A percentile compares a stretch with the other conserved stretches of the same genome.
phyloP scores from a whole-genome alignment of 2,113 vertebrate genomes.

The Erythrolamprus reginae region DNA sequence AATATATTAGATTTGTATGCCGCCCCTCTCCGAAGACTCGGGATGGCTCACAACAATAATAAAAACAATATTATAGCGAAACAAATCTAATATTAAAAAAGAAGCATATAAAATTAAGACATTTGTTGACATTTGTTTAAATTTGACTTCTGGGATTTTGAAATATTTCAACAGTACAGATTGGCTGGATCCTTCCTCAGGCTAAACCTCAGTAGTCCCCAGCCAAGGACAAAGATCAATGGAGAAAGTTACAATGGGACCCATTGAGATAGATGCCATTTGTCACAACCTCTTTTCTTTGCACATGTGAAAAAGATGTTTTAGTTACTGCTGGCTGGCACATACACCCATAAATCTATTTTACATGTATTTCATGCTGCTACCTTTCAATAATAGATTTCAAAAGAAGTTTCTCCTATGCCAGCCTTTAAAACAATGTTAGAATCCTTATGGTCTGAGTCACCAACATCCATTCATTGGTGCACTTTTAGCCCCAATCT shows the following conservation, averaged over 20 bases:
- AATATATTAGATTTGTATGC: too few relatives aligned
- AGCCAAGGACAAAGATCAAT: background rate
- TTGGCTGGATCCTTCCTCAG: background rate
- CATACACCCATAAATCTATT: background rate
- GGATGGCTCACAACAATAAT: too few relatives aligned
- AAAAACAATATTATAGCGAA: too few relatives aligned
- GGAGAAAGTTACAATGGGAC: background rate
- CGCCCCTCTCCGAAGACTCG: too few relatives aligned
- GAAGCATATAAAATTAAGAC: too few relatives aligned
- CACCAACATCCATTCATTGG: background rate
- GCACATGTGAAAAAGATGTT: background rate
- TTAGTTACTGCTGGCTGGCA: background rate
- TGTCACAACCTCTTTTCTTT: background rate
- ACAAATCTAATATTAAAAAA: too few relatives aligned
- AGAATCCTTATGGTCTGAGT: background rate
- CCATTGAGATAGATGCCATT: background rate
- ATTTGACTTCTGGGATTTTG: conserved; percentile 14
- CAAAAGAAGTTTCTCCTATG: background rate
- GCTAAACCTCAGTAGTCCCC: background rate
- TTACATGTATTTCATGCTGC: background rate
- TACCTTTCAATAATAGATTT: background rate
- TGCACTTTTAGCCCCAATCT: background rate
- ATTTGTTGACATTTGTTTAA: background rate
- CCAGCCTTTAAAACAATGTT: background rate
- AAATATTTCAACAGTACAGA: background rate